Conservation (phyloP, 2,888 invertebrate species). For the Clivina fossor region DNA sequence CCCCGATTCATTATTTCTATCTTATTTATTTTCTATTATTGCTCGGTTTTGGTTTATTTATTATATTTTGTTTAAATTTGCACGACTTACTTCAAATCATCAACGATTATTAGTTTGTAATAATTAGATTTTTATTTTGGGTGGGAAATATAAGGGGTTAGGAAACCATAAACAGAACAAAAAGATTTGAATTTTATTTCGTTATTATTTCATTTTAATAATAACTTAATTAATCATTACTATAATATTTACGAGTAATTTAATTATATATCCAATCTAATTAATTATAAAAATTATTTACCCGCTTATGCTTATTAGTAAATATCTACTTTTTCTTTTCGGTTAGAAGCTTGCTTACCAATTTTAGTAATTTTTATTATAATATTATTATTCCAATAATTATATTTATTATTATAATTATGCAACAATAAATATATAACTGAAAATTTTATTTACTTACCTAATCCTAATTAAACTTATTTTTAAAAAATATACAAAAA, state of each 20-base stretch:
- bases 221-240: too few relatives aligned
- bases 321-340: too few relatives aligned
- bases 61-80: slow-evolving; percentile 45
- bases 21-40: slow-evolving; percentile 32
- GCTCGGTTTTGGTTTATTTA: slow-evolving; percentile 25
- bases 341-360: too few relatives aligned
- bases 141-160: neutral
- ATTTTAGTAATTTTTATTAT: too few relatives aligned
- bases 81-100: slow-evolving; percentile 40
- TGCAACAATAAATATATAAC: slow-evolving; percentile 28
- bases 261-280: too few relatives aligned
- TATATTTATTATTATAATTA: slow-evolving; percentile 17
- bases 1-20: slow-evolving; percentile 23
- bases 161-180: neutral
- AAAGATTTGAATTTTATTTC: too few relatives aligned
- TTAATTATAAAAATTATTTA: slow-evolving; percentile 35
- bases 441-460: neutral
- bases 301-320: slow-evolving; percentile 9
- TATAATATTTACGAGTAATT: too few relatives aligned
- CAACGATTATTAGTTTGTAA: neutral
- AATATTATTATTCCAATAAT: slow-evolving; percentile 1
- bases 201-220: too few relatives aligned
- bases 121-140: neutral
- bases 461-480: neutral
- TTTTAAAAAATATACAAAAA: too few relatives aligned